Percentiles rank a stretch among this genome's conserved stretches.
Conservation (phyloP, 1,140 invertebrate species). For the Streblospio benedicti region DNA sequence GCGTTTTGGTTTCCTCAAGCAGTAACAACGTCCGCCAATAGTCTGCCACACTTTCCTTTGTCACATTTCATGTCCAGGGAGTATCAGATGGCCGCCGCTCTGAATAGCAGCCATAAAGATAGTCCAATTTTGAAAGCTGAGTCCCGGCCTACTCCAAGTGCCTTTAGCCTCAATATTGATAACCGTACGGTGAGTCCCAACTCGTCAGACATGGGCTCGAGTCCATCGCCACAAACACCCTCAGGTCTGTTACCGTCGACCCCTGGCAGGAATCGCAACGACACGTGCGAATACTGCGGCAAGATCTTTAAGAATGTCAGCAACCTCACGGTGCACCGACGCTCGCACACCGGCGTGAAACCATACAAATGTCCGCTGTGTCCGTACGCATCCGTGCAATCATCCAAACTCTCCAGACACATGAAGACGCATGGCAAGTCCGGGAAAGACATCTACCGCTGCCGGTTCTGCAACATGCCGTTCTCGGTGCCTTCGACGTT, state of each 20-base stretch:
- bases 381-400: conserved; percentile 98
- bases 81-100: too few relatives aligned
- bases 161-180: too few relatives aligned
- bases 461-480: conserved; percentile 98
- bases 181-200: too few relatives aligned
- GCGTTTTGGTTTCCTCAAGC: neutral
- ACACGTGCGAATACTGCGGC: conserved; percentile 95
- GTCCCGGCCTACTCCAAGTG: too few relatives aligned
- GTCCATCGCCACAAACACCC: neutral
- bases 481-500: conserved; percentile 98
- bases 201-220: too few relatives aligned
- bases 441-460: conserved; percentile 89
- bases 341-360: conserved; percentile 96
- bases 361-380: conserved; percentile 99
- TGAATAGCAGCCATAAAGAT: too few relatives aligned
- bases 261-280: conserved; percentile 82
- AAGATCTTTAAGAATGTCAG: conserved; percentile 99
- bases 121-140: too few relatives aligned
- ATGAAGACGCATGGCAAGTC: conserved; percentile 99
- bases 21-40: too few relatives aligned
- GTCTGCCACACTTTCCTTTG: too few relatives aligned
- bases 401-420: conserved; percentile 95
- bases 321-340: conserved; percentile 89
- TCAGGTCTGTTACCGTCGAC: conserved; percentile 34
- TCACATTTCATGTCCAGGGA: too few relatives aligned